phyloP scores from a whole-genome alignment of 2,888 invertebrate genomes.

The Caenorhabditis macrosperma region DNA sequence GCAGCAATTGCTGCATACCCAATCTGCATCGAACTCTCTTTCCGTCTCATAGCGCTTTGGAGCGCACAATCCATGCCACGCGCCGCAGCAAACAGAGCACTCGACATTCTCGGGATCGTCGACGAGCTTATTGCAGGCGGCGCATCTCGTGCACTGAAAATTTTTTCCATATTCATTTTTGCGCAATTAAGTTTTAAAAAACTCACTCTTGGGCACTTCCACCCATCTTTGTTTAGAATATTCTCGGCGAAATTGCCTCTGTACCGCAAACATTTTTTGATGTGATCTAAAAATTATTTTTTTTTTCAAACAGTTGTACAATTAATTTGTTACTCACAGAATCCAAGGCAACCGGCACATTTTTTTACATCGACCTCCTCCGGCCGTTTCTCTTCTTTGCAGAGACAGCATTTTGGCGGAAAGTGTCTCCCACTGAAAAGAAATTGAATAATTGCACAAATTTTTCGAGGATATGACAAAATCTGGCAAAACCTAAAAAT shows the following conservation, averaged over 20 bases:
- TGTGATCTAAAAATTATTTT: slow-evolving; percentile 37
- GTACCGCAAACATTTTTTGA: slow-evolving; percentile 48
- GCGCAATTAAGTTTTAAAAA: too few relatives aligned
- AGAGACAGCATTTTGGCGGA: not conserved
- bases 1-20: too few relatives aligned
- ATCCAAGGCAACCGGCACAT: not conserved
- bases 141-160: slow-evolving; percentile 56
- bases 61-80: slow-evolving; percentile 66
- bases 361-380: not conserved
- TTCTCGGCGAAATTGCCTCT: not conserved
- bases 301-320: too few relatives aligned
- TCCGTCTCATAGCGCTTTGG: slow-evolving; percentile 37
- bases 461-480: too few relatives aligned
- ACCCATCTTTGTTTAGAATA: slow-evolving; percentile 1
- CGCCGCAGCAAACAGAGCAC: slow-evolving; percentile 58
- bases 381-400: slow-evolving; percentile 4
- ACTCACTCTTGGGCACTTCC: slow-evolving; percentile 33
- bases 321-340: not conserved
- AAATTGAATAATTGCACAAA: not conserved
- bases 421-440: not conserved
- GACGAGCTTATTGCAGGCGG: slow-evolving; percentile 50
- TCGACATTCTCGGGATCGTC: slow-evolving; percentile 64
- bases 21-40: too few relatives aligned
- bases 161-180: too few relatives aligned
- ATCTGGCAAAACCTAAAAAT: too few relatives aligned